These are phyloP conservation scores for Macrotus californicus DNA, from an alignment of 2,113 vertebrate genomes.

Conservation along the genomic window DNA sequence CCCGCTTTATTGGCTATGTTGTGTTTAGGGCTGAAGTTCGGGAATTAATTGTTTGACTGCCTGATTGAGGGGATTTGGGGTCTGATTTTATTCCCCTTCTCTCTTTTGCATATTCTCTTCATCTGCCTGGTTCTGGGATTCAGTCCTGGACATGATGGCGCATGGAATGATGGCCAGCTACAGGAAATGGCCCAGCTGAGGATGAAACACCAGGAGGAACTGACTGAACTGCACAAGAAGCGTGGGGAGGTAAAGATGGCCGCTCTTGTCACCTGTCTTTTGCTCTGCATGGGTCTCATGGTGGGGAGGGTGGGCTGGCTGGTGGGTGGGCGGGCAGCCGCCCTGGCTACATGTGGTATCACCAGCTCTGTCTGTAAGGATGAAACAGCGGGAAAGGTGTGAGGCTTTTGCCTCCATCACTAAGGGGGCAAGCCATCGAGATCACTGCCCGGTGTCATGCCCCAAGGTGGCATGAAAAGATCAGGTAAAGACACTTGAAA, in stretches of 20 bases:
- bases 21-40: not conserved
- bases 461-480: not conserved
- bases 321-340: not conserved
- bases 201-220: slow-evolving; percentile 95
- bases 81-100: not conserved
- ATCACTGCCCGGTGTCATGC: rapidly evolving
- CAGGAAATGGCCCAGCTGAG: slow-evolving; percentile 95
- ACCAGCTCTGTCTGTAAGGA: not conserved
- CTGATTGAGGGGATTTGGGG: not conserved
- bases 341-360: not conserved
- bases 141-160: slow-evolving; percentile 83
- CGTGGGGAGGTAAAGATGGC: slow-evolving; percentile 89
- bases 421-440: not conserved
- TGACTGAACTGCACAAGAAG: slow-evolving; percentile 97
- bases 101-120: not conserved
- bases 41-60: not conserved
- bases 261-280: rapidly evolving
- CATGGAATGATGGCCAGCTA: slow-evolving; percentile 85
- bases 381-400: not conserved
- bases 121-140: slow-evolving; percentile 13
- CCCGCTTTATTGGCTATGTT: not conserved
- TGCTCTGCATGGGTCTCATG: not conserved
- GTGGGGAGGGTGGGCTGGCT: no score
- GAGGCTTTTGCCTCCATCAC: not conserved
- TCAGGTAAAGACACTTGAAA: not conserved